These are phyloP conservation scores for Andrena haemorrhoa DNA, from an alignment of 2,888 invertebrate genomes.

Conservation along the genomic window DNA sequence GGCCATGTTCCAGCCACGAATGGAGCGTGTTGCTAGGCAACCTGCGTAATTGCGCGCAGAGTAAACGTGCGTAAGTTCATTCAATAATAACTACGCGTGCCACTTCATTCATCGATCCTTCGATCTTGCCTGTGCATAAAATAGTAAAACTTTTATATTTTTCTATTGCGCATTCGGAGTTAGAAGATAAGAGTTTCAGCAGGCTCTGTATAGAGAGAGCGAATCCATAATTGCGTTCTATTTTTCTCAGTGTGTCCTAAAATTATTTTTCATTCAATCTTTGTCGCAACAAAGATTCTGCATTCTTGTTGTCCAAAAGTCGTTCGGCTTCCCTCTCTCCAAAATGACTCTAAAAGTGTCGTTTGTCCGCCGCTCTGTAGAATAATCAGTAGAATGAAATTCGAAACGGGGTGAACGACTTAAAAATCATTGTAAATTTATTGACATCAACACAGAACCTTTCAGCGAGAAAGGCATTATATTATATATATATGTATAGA, in stretches of 20 bases:
- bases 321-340: no score
- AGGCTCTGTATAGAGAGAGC: no score
- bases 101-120: neutral
- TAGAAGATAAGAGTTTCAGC: no score
- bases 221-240: no score
- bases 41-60: neutral
- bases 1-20: neutral
- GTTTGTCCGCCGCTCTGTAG: neutral
- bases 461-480: constrained; percentile 14
- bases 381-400: constrained; percentile 3
- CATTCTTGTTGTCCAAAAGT: no score
- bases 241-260: no score
- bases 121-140: neutral
- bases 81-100: constrained; percentile 3
- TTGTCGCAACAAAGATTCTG: no score
- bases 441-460: constrained; percentile 39
- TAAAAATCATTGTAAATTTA: constrained; percentile 41
- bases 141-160: no score
- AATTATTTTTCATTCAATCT: no score
- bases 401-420: constrained; percentile 9
- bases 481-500: neutral
- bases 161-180: no score
- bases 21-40: constrained; percentile 25
- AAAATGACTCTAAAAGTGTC: neutral
- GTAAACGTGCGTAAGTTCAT: constrained; percentile 9